Base-by-base conservation (phyloP, 2,888 invertebrate genomes). In the Drosophila monieri region DNA sequence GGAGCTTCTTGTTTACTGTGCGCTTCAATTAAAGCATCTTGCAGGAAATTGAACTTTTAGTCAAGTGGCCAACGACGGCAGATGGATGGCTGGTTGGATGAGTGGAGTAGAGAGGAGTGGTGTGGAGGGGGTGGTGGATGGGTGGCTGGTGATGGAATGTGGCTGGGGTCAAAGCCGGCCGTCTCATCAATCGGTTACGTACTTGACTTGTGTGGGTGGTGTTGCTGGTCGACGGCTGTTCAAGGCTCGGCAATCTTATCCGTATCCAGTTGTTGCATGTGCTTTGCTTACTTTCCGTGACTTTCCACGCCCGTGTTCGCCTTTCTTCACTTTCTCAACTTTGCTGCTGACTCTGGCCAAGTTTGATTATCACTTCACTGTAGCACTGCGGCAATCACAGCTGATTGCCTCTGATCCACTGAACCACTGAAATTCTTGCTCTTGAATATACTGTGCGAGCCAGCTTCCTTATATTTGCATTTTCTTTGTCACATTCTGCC, bases 21-120 rank as follows among this genome's bases (percentile, higher is more conserved):
- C 77, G 77, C 80, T 86, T 86, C 84, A 83, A 85, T 88, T 88
- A 86, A 85, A 85, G 83, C 73, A 76, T 61, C 88, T 69, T 72
- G 80, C 81, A 83, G 81, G 81, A 83, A 83, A 83, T 88, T 83
- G 86, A 88, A 83, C 86, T 88, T 83, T 88, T 83, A 76, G 77
- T 72, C 49, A 65, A 72, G 73, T 66, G 68, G 49, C 23, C 37
- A 48, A 32, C 25, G 35, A 8, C 8, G 39, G 27, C 21, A 15
- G 15, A 39, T 30, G 8, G 27, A 9, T 41, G 46, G 32, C 15
- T 48, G 47, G 43, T 30, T 27, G 49, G 18, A 15, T 25, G 27
- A 52, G 6, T 14, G 25, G 9, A 52, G 6, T 14, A 18, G 9
- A 23, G 6, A 2, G 5, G 23, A 5, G 23, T 8, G 44, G 39